Base-by-base conservation (phyloP, 2,888 invertebrate genomes). In the Corythucha ciliata region DNA sequence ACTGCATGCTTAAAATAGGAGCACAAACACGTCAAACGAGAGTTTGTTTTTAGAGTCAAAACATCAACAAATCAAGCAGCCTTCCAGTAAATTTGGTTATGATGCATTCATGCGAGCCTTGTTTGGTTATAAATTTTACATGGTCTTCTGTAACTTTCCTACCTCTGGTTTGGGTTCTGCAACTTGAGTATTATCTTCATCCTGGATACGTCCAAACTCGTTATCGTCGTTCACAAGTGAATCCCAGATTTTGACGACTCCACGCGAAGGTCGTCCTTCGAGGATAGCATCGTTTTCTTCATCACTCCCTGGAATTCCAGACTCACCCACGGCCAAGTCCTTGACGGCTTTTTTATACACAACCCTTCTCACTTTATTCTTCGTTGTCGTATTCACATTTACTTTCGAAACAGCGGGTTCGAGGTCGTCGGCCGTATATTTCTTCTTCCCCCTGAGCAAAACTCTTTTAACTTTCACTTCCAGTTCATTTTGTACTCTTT, bases 301-400 rank as follows among this genome's bases (percentile, higher is more conserved):
- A 16, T 52, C 47, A 24, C 39, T 26, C n/a, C 48, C 36, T 7
- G 50, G 47, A n/a, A 53, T 49, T 8, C 52, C 50, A 12, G 55
- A 53, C 24, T 53, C 55, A 22, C 48, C 55, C 3, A 56, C 55
- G 14, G 53, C 47, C 1, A 56, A 36, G 34, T 56, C 55, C 37
- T 50, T 53, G 6, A 56, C 33, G 10, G 53, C 24, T 41, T 53
- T 55, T 18, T 47, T 45, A 3, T 42, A 24, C 18, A 56, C 37
- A 3, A 56, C 53, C 44, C 36, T 46, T n/a, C 53, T 44, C 20
- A 52, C 26, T 55, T 52, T 55, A 18, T 51, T 46, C 24, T 20
- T 50, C n/a, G 16, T 34, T 21, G 40, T 49, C 10, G 20, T 6
- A 18, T 37, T 32, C 21, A 12, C 22, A 18, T 29, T 25, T 4